Evolutionary conservation across 2,797 vertebrate species (phyloP).

Genomic region (Sebastes hubbsi): DNA sequence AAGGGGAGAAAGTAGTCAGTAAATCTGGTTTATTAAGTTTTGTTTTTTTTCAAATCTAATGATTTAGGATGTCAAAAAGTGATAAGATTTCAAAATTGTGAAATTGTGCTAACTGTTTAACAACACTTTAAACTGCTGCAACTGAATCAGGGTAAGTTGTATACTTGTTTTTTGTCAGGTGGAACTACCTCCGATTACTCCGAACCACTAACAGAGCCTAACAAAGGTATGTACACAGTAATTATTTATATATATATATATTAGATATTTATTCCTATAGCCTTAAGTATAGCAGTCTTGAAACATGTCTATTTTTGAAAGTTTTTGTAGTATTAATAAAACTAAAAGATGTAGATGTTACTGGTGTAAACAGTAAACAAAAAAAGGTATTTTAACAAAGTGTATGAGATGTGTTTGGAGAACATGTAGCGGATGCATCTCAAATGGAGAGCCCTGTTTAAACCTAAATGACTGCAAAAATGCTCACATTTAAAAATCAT

Average conservation of each 20-base stretch:
- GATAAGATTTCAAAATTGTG: too few species aligned
- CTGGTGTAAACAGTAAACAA: neutral
- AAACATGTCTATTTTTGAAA: neutral
- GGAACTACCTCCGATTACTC: neutral
- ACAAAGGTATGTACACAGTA: neutral
- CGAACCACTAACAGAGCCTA: accelerated
- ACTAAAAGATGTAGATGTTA: neutral
- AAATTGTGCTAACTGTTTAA: too few species aligned
- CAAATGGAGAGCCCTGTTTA: neutral
- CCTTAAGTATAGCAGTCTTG: too few species aligned
- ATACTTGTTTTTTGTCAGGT: neutral
- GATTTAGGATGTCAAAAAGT: too few species aligned
- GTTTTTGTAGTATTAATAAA: neutral
- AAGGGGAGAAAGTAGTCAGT: neutral
- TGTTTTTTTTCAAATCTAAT: neutral
- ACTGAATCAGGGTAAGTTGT: neutral
- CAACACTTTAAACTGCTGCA: neutral
- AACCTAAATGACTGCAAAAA: neutral
- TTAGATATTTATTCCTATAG: too few species aligned
- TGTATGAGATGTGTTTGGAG: neutral
- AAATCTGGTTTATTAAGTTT: neutral
- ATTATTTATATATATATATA: neutral
- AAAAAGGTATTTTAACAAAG: neutral
- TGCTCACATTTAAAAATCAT: neutral
- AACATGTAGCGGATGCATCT: neutral